These are phyloP conservation scores for Upupa epops DNA, from an alignment of 2,113 vertebrate species.

Conservation along the genomic window DNA sequence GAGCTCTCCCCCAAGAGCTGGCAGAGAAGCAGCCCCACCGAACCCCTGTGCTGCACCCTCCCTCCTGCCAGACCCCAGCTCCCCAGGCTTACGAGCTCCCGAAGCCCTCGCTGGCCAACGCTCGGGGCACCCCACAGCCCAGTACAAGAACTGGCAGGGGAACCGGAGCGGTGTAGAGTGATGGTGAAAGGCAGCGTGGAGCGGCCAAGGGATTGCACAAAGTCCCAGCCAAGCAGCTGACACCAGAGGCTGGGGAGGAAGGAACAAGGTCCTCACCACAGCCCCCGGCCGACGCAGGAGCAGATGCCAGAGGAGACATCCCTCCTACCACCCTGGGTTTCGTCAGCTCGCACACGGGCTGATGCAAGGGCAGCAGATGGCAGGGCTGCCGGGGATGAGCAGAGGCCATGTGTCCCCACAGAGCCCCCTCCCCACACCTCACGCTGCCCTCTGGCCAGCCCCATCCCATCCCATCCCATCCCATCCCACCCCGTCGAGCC, in stretches of 20 bases:
- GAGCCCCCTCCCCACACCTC: rapidly evolving
- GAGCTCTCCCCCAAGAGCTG: rapidly evolving
- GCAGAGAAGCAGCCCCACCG: neutral
- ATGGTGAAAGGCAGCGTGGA: neutral
- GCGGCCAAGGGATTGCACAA: neutral
- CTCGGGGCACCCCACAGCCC: neutral
- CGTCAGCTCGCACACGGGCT: neutral
- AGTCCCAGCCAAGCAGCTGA: neutral
- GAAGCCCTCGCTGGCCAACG: rapidly evolving
- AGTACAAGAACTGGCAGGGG: rapidly evolving
- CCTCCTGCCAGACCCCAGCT: neutral
- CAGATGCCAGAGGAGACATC: neutral
- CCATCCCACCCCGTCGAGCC: too few species aligned
- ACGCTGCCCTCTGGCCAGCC: neutral
- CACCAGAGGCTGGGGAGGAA: neutral
- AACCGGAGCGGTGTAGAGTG: neutral
- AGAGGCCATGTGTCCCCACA: neutral
- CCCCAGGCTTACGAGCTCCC: neutral
- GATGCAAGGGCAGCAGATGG: neutral
- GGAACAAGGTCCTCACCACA: neutral
- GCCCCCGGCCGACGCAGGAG: neutral
- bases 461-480: too few species aligned
- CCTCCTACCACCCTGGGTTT: neutral
- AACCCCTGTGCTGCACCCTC: neutral
- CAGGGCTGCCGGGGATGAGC: rapidly evolving